A percentile compares a stretch with the other conserved stretches of the same genome.
These are phyloP conservation scores for Phaenicophaeus curvirostris DNA, from an alignment of 2,797 vertebrate species.

Conservation along the genomic window DNA sequence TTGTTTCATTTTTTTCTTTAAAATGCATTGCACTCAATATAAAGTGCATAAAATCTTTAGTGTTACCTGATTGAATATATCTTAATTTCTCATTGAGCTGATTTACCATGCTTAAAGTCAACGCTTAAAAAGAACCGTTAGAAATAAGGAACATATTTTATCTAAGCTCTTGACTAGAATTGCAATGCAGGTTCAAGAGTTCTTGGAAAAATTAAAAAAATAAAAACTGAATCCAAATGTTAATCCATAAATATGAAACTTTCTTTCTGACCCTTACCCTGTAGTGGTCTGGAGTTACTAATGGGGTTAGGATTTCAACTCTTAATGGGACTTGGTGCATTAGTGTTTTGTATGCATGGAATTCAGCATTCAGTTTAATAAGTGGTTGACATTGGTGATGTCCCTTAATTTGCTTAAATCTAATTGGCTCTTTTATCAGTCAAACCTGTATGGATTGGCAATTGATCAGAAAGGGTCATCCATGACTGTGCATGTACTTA, in stretches of 20 bases:
- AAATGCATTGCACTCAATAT: neutral
- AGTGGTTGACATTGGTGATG: constrained; percentile 85
- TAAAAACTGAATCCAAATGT: constrained; percentile 75
- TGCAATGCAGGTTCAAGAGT: constrained; percentile 74
- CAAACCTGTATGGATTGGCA: constrained; percentile 86
- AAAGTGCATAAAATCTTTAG: neutral
- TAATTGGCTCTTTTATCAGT: constrained; percentile 89
- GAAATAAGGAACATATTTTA: constrained; percentile 67
- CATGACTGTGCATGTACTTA: constrained; percentile 89
- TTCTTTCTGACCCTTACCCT: constrained; percentile 72
- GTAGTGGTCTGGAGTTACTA: constrained; percentile 78
- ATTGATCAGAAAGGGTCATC: constrained; percentile 86
- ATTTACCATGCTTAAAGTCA: constrained; percentile 19
- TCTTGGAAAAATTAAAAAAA: constrained; percentile 73
- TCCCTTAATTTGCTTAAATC: constrained; percentile 88
- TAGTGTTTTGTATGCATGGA: constrained; percentile 82
- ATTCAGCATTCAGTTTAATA: constrained; percentile 81
- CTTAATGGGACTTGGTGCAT: constrained; percentile 80
- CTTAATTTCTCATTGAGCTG: neutral
- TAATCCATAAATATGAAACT: constrained; percentile 84
- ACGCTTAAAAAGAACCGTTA: neutral
- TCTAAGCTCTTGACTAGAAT: constrained; percentile 49
- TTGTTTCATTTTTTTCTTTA: neutral
- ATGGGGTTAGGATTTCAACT: constrained; percentile 81
- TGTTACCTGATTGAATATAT: neutral